Conservation (phyloP, 2,888 invertebrate species). For the Schizotus pectinicornis region DNA sequence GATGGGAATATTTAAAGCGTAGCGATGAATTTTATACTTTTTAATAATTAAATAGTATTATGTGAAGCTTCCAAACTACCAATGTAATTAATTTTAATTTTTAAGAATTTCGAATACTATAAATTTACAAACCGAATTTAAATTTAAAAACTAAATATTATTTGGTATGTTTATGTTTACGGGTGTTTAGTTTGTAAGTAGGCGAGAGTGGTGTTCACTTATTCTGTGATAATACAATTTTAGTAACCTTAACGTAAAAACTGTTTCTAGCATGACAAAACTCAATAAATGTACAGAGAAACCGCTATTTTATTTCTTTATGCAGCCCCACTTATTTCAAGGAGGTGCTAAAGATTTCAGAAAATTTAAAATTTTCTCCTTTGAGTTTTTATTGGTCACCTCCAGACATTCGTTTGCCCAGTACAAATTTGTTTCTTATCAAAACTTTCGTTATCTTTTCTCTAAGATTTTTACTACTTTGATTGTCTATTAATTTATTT, state of each 20-base stretch:
- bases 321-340: no score
- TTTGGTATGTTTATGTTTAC: conserved; percentile 52
- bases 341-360: no score
- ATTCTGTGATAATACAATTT: conserved; percentile 60
- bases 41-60: conserved; percentile 45
- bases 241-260: conserved; percentile 58
- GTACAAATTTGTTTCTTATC: no score
- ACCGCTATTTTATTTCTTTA: neutral
- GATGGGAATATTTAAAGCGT: conserved; percentile 43
- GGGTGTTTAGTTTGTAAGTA: conserved; percentile 54
- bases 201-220: conserved; percentile 57
- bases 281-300: conserved; percentile 55
- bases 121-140: conserved; percentile 46
- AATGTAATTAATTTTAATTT: conserved; percentile 32
- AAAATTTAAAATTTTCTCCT: no score
- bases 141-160: conserved; percentile 38
- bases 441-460: no score
- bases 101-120: conserved; percentile 28
- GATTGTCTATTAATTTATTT: no score
- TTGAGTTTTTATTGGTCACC: no score
- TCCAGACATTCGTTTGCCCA: no score
- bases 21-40: conserved; percentile 38
- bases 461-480: no score
- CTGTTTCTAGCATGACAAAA: conserved; percentile 60
- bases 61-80: conserved; percentile 41